Percentiles rank a stretch among this genome's conserved stretches.
Conservation (phyloP, 1,140 invertebrate species). For the Bombus confusus region DNA sequence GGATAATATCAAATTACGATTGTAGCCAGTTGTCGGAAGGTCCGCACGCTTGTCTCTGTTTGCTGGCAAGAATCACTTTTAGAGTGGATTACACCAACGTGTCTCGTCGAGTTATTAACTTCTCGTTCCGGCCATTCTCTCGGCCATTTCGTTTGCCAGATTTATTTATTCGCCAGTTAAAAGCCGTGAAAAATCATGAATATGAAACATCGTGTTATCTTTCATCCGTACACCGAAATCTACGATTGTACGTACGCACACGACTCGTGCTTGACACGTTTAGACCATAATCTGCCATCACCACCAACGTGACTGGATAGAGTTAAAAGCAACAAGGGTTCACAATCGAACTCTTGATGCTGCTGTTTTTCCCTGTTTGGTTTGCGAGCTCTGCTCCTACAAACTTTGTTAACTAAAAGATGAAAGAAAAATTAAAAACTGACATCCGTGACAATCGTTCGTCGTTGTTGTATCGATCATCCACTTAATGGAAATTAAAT, state of each 20-base stretch:
- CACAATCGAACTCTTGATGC: neutral
- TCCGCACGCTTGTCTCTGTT: slow-evolving; percentile 1
- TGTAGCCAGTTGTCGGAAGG: slow-evolving; percentile 36
- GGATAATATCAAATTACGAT: slow-evolving; percentile 70
- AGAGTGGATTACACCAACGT: neutral
- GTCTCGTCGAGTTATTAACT: neutral
- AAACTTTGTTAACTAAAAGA: neutral
- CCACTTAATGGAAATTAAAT: too few relatives aligned
- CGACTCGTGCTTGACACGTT: neutral
- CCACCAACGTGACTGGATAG: neutral
- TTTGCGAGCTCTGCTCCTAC: neutral
- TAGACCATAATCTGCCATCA: slow-evolving; percentile 2
- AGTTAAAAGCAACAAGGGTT: neutral
- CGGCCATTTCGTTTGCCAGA: neutral
- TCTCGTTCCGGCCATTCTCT: neutral
- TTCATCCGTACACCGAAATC: neutral
- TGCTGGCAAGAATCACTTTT: neutral
- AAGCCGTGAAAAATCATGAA: neutral
- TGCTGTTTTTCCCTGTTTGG: neutral
- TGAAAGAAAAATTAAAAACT: neutral
- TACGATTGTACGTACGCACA: neutral
- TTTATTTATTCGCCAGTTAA: neutral
- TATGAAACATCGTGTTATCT: neutral
- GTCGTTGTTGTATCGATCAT: too few relatives aligned
- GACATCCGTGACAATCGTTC: too few relatives aligned